A percentile compares a stretch with the other conserved stretches of the same genome.
These are phyloP conservation scores for Pyrocephalus nanus DNA, from an alignment of 2,797 vertebrate species.

Conservation along the genomic window DNA sequence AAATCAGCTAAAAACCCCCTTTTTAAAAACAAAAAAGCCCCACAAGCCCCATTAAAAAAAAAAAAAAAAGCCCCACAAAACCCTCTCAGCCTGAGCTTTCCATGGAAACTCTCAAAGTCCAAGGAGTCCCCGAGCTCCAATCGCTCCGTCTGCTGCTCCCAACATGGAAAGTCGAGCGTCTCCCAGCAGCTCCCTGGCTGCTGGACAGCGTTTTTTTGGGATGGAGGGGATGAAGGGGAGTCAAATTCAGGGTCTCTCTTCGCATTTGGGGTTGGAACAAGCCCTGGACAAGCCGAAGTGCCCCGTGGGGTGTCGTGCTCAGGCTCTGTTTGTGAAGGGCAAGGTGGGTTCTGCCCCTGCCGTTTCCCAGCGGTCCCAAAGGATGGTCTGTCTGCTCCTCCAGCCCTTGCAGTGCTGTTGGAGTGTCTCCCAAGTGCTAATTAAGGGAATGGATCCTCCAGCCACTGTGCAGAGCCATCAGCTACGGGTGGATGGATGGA, in stretches of 20 bases:
- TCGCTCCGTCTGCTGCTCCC: constrained; percentile 4
- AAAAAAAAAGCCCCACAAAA: not conserved
- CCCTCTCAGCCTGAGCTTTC: not conserved
- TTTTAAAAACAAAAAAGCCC: not conserved
- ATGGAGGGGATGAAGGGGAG: constrained; percentile 27
- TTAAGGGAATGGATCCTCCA: not conserved
- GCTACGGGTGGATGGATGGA: not conserved
- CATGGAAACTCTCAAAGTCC: constrained; percentile 24
- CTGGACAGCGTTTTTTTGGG: not conserved
- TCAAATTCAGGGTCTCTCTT: not conserved
- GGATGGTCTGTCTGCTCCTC: not conserved
- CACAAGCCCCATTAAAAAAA: not conserved
- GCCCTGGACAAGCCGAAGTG: not conserved
- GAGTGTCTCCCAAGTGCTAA: not conserved
- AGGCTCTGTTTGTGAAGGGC: not conserved
- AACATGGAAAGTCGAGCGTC: constrained; percentile 5
- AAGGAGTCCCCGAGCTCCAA: constrained; percentile 14
- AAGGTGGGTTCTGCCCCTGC: not conserved
- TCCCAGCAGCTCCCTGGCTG: constrained; percentile 1
- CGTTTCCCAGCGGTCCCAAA: not conserved
- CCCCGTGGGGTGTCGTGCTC: not conserved
- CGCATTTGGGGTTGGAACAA: not conserved
- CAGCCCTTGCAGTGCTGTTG: not conserved
- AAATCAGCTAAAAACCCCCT: not conserved
- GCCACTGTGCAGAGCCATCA: not conserved